Evolutionary conservation across 2,888 invertebrate genomes (phyloP).

Genomic region (Orchesella flavescens): DNA sequence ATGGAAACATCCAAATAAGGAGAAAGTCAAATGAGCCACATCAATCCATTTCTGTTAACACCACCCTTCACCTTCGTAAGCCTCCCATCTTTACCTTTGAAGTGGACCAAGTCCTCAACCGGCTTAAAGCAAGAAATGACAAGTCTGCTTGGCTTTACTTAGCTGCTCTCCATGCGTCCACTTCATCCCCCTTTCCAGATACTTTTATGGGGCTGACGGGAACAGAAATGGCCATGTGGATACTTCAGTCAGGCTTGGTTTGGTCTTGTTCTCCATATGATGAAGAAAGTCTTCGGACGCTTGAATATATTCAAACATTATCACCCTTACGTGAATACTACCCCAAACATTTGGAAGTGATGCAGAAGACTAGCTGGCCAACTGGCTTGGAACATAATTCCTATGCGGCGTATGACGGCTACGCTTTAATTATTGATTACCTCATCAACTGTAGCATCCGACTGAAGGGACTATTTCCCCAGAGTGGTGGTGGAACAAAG

Average conservation of each 20-base stretch:
- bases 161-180: slow-evolving; percentile 55
- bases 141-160: slow-evolving; percentile 62
- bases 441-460: slow-evolving; percentile 11
- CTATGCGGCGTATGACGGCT: slow-evolving; percentile 44
- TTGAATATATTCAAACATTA: slow-evolving; percentile 28
- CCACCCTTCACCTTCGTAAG: not conserved
- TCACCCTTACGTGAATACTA: slow-evolving; percentile 52
- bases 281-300: slow-evolving; percentile 14
- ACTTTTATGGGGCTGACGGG: slow-evolving; percentile 61
- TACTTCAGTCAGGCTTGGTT: slow-evolving; percentile 49
- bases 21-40: not conserved
- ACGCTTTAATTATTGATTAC: not conserved
- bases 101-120: slow-evolving; percentile 30
- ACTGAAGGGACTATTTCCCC: not conserved
- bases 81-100: slow-evolving; percentile 48
- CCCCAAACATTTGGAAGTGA: slow-evolving; percentile 37
- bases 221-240: slow-evolving; percentile 60
- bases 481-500: not conserved
- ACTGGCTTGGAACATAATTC: not conserved
- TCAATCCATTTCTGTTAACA: not conserved
- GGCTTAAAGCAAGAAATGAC: slow-evolving; percentile 50
- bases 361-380: slow-evolving; percentile 44
- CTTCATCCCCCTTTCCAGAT: slow-evolving; percentile 56
- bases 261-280: slow-evolving; percentile 63
- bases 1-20: not conserved